Evolutionary conservation across 1,140 invertebrate species (phyloP).

Genomic region (Piezodorus guildinii): DNA sequence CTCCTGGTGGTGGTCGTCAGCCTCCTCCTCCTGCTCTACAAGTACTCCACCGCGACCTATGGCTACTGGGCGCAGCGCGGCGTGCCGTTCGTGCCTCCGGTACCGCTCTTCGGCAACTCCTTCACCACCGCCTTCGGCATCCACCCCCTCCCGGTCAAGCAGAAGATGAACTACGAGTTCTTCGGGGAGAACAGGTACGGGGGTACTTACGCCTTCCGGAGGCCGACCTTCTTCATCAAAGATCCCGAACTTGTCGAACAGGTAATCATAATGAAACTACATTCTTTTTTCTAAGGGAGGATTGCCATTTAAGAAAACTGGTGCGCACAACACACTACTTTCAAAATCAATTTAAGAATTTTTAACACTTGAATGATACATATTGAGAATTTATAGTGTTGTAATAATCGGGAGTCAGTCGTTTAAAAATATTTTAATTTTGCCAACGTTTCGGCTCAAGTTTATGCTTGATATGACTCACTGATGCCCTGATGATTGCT

Average conservation of each 20-base stretch:
- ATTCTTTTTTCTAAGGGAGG: not conserved
- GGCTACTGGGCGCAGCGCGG: constrained; percentile 33
- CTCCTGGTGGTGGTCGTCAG: not conserved
- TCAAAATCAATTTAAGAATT: too few relatives aligned
- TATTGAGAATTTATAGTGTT: too few relatives aligned
- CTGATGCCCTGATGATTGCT: too few relatives aligned
- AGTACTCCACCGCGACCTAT: not conserved
- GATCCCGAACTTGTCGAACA: constrained; percentile 38
- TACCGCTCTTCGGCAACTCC: constrained; percentile 28
- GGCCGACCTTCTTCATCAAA: constrained; percentile 33
- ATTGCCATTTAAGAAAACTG: too few relatives aligned
- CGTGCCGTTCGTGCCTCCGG: constrained; percentile 24
- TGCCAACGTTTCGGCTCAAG: too few relatives aligned
- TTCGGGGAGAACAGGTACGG: constrained; percentile 23
- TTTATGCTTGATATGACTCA: too few relatives aligned
- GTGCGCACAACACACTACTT: too few relatives aligned
- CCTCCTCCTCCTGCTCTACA: not conserved
- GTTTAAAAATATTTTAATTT: too few relatives aligned
- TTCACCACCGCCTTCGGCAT: not conserved
- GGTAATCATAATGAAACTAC: not conserved
- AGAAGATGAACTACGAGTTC: constrained; percentile 21
- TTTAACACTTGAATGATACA: too few relatives aligned
- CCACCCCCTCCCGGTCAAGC: constrained; percentile 3
- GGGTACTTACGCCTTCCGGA: constrained; percentile 25
- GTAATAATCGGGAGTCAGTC: too few relatives aligned